phyloP scores from a whole-genome alignment of 2,797 vertebrate species.

The Parauchenoglanis punctatus region DNA sequence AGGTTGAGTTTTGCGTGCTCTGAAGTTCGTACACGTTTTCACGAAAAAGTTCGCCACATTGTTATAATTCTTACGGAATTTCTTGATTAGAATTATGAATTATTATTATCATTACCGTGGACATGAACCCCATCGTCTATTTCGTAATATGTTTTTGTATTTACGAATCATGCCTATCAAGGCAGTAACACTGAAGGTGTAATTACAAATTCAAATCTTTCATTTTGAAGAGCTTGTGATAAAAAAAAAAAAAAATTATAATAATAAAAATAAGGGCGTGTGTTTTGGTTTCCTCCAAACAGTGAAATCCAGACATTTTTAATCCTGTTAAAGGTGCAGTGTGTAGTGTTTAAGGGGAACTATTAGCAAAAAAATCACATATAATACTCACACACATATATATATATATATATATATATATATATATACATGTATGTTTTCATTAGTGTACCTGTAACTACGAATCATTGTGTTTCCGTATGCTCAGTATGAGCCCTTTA shows the following conservation, averaged over 20 bases:
- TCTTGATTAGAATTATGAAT: background rate
- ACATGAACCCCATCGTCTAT: background rate
- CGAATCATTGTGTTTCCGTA: too few species aligned
- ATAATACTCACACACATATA: too few species aligned
- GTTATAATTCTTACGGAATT: background rate
- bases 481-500: too few species aligned
- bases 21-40: background rate
- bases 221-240: background rate
- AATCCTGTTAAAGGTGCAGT: background rate
- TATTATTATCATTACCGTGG: background rate
- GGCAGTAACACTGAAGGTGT: background rate
- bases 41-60: background rate
- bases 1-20: background rate
- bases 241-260: background rate
- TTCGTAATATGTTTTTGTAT: background rate
- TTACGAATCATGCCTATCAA: background rate
- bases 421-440: too few species aligned
- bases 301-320: background rate
- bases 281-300: background rate
- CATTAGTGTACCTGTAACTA: too few species aligned
- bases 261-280: background rate
- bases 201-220: background rate
- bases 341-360: too few species aligned
- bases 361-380: too few species aligned
- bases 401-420: too few species aligned